Evolutionary conservation across 2,797 vertebrate genomes (phyloP).

Genomic region (Syndactyla subalaris): DNA sequence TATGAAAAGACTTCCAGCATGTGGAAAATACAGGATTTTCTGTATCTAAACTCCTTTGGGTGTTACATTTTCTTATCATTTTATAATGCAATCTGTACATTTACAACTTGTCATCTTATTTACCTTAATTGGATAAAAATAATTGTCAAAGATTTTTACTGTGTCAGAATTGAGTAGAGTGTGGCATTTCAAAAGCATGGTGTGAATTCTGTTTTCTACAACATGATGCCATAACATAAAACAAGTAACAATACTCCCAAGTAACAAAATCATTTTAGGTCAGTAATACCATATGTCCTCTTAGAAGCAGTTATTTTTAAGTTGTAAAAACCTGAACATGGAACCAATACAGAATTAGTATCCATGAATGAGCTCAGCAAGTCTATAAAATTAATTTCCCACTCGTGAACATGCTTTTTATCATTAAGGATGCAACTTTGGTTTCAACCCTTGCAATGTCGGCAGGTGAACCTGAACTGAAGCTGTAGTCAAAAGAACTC

Average conservation of each 20-base stretch:
- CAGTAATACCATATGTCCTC: background rate
- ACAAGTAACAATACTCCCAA: background rate
- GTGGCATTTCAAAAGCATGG: background rate
- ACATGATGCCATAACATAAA: background rate
- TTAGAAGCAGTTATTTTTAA: background rate
- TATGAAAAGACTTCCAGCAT: background rate
- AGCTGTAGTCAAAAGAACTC: background rate
- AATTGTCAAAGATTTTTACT: background rate
- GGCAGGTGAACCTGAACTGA: background rate
- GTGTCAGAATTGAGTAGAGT: background rate
- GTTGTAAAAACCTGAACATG: constrained; percentile 2
- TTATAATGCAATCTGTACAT: background rate
- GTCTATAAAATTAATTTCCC: background rate
- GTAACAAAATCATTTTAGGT: background rate
- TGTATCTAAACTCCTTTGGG: background rate
- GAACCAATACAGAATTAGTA: constrained; percentile 12
- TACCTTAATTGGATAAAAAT: background rate
- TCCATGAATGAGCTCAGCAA: background rate
- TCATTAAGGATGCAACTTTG: accelerated
- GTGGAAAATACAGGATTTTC: constrained; percentile 3
- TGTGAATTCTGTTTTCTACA: background rate
- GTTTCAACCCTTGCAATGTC: background rate
- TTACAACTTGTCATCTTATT: background rate
- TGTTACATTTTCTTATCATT: background rate
- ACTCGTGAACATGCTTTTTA: background rate